These are phyloP conservation scores for Sepiola atlantica DNA, from an alignment of 2,888 invertebrate genomes.

Conservation along the genomic window DNA sequence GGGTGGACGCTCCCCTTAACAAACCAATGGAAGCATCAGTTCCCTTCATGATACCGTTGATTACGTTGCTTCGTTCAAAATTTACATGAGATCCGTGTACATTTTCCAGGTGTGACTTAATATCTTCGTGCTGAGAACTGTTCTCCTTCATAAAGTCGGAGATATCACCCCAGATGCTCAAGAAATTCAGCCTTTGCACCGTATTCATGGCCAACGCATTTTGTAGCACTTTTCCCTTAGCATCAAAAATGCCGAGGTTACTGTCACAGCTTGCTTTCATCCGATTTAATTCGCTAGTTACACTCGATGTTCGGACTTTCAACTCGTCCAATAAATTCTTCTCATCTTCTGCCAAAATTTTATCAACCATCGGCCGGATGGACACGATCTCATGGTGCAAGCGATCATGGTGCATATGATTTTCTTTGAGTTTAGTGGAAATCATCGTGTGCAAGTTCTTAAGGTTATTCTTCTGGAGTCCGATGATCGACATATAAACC, in stretches of 20 bases:
- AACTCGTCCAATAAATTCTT: not conserved
- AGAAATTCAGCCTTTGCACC: not conserved
- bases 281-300: not conserved
- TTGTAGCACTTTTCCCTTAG: not conserved
- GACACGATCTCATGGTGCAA: not conserved
- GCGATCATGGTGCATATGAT: not conserved
- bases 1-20: not conserved
- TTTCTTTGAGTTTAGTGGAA: not conserved
- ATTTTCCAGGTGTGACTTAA: not conserved
- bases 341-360: slow-evolving; percentile 32
- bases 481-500: slow-evolving; percentile 1
- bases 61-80: not conserved
- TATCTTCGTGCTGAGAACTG: not conserved
- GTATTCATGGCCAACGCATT: not conserved
- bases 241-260: not conserved
- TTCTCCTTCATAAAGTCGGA: not conserved
- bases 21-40: not conserved
- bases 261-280: not conserved
- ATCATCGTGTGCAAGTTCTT: not conserved
- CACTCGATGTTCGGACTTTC: not conserved
- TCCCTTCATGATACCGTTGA: not conserved
- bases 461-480: slow-evolving; percentile 42
- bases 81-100: not conserved
- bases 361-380: not conserved
- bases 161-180: slow-evolving; percentile 35